Base-by-base conservation (phyloP, 2,888 invertebrate species). In the Psococerastis gibbosa region DNA sequence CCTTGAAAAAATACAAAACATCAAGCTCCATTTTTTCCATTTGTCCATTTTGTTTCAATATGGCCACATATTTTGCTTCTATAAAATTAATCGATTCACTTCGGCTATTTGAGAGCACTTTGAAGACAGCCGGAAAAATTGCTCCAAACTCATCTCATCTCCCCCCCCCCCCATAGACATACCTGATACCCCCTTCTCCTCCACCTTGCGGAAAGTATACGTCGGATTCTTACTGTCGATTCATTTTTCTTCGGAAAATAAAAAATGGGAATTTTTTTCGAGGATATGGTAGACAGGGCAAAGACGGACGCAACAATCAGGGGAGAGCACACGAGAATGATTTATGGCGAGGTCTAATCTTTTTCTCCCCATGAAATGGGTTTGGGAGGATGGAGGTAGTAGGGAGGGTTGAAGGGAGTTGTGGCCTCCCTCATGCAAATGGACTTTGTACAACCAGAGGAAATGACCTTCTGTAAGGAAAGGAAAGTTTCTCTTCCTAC, bases 251-350 rank as follows among this genome's bases (percentile, higher is more conserved):
- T 38, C 38, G 17, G 20, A 11, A 27, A 38, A 38, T 38, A 38
- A 38, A 38, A 38, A 38, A 38, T 38, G 38, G 20, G 22, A 16
- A 38, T 38, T 38, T 38, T 38, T 38, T 27, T 27, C 27, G 27
- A 27, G 38, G 22, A 38, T 20, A 38, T 20, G 38, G 16, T 18
- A 38, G 18, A 38, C 17, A 38, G 38, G 22, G 18, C 17, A 20
- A 38, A n/a, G 38, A 38, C 38, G 38, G 38, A 38, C 38, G 38
- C 38, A 38, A 38, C 38, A 38, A 38, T 38, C 38, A 38, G 22
- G 38, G 20, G 38, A 38, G 22, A 16, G 38, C 22, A 38, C 38
- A 22, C 27, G 27, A 38, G 38, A 22, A 38, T 38, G 38, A 38
- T 38, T 38, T 38, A 38, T 38, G 38, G 22, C n/a, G 38, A 16